Percentiles rank a stretch among this genome's conserved stretches.
Evolutionary conservation across 2,888 invertebrate species (phyloP).

Genomic region (Anthoptus insignis): DNA sequence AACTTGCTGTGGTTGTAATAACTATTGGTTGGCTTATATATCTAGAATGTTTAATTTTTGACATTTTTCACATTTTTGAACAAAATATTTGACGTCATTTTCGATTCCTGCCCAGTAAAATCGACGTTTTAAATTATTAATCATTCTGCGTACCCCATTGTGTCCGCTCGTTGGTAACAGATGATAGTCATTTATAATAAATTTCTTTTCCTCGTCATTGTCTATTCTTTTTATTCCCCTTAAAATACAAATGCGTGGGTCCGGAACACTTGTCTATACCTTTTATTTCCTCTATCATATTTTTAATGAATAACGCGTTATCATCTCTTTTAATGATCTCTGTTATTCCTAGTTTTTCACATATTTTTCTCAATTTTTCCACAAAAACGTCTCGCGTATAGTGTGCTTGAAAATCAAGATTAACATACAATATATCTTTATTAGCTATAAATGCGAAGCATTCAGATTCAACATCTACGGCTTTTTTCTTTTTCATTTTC

Average conservation of each 20-base stretch:
- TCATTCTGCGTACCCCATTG: constrained; percentile 30
- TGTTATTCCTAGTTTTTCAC: neutral
- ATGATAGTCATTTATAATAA: constrained; percentile 30
- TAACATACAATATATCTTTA: constrained; percentile 9
- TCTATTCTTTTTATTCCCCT: constrained; percentile 24
- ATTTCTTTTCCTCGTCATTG: neutral
- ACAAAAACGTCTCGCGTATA: constrained; percentile 26
- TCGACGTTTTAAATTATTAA: constrained; percentile 27
- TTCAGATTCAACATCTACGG: neutral
- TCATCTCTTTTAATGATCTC: constrained; percentile 15
- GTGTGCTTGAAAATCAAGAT: constrained; percentile 20
- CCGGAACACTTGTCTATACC: constrained; percentile 10
- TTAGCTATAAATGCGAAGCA: constrained; percentile 6
- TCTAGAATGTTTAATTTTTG: constrained; percentile 24
- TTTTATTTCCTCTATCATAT: constrained; percentile 16
- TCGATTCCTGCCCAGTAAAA: constrained; percentile 32
- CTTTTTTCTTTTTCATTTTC: neutral
- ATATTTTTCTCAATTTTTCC: constrained; percentile 8
- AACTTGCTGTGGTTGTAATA: constrained; percentile 10
- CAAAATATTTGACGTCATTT: constrained; percentile 24
- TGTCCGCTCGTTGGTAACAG: constrained; percentile 31
- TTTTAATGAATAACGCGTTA: constrained; percentile 25
- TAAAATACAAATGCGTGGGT: constrained; percentile 25
- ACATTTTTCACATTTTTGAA: constrained; percentile 22
- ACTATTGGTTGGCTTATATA: constrained; percentile 35